phyloP scores from a whole-genome alignment of 2,113 vertebrate species.

The Amphiprion percula region DNA sequence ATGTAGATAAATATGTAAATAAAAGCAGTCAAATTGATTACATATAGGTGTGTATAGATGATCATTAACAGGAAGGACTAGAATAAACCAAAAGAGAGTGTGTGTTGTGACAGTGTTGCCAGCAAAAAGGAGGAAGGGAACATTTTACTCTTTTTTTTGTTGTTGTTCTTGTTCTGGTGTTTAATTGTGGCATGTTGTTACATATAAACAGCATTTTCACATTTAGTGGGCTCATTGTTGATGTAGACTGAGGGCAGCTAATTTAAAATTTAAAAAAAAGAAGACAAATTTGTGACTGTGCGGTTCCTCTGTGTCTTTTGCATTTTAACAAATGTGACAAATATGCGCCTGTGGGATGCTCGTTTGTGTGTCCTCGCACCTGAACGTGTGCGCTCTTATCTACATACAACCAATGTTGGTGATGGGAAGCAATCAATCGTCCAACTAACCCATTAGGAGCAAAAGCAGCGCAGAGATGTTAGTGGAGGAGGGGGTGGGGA shows the following conservation, averaged over 20 bases:
- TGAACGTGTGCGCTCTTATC: conserved; percentile 54
- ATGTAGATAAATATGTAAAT: background rate
- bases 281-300: background rate
- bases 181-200: background rate
- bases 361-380: conserved; percentile 49
- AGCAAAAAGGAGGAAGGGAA: background rate
- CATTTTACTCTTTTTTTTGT: background rate
- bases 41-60: background rate
- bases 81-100: conserved; percentile 5
- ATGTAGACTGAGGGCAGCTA: background rate
- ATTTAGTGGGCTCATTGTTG: background rate
- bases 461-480: conserved; percentile 31
- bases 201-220: background rate
- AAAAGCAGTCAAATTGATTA: background rate
- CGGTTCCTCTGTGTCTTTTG: conserved; percentile 7
- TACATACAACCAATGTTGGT: conserved; percentile 60
- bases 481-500: conserved; percentile 2
- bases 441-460: conserved; percentile 62
- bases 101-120: background rate
- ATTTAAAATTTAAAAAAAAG: background rate
- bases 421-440: conserved; percentile 73
- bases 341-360: conserved; percentile 1
- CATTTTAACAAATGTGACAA: conserved; percentile 28
- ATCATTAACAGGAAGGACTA: background rate
- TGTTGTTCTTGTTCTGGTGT: background rate